Percentiles rank a stretch among this genome's conserved stretches.
Evolutionary conservation across 2,113 vertebrate genomes (phyloP).

Genomic region (Forbesichthys agassizii): DNA sequence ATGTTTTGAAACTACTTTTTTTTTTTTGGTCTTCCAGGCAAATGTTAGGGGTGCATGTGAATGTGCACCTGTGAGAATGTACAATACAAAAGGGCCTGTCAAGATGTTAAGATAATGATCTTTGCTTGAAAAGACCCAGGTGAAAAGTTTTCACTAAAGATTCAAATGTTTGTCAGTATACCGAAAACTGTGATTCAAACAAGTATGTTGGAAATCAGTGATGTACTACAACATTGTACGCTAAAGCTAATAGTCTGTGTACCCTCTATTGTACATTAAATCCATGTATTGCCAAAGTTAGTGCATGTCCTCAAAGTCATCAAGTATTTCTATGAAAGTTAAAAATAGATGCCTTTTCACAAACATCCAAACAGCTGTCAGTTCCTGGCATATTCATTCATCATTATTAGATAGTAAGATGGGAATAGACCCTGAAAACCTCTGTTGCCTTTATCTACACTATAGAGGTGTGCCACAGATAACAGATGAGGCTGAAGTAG

Average conservation of each 20-base stretch:
- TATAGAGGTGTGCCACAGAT: conserved; percentile 67
- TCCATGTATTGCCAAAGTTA: conserved; percentile 9
- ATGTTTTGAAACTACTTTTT: conserved; percentile 33
- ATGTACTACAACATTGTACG: not conserved
- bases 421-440: conserved; percentile 73
- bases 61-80: conserved; percentile 24
- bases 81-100: conserved; percentile 23
- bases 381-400: conserved; percentile 73
- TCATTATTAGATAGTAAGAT: conserved; percentile 81
- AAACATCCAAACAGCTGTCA: conserved; percentile 77
- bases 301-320: conserved; percentile 54
- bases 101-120: conserved; percentile 15
- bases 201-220: not conserved
- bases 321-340: conserved; percentile 54
- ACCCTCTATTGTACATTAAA: not conserved
- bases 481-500: conserved; percentile 69
- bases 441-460: conserved; percentile 71
- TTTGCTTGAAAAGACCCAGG: not conserved
- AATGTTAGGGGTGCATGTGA: not conserved
- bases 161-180: not conserved
- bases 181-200: not conserved
- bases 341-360: conserved; percentile 51
- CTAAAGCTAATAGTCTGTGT: not conserved
- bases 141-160: not conserved
- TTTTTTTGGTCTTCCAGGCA: conserved; percentile 11